Percentiles rank a stretch among this genome's conserved stretches.
phyloP scores from a whole-genome alignment of 1,140 invertebrate species.

The Wiebesia pumilae region DNA sequence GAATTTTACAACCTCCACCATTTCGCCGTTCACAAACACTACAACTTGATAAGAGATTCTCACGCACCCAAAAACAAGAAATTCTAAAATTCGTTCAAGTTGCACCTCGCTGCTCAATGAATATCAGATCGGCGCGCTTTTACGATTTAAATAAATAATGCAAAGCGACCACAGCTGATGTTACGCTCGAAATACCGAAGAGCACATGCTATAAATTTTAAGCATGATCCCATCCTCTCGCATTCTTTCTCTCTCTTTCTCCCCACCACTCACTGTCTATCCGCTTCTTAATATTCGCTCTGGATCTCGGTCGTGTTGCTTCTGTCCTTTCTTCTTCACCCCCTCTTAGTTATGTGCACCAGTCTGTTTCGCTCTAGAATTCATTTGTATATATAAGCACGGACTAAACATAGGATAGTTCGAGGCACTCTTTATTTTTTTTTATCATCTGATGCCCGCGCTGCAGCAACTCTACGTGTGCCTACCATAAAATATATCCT shows the following conservation, averaged over 20 bases:
- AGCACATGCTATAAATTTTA: conserved; percentile 51
- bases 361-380: conserved; percentile 22
- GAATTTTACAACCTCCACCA: not conserved
- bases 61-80: not conserved
- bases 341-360: not conserved
- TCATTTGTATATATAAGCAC: conserved; percentile 6
- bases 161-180: not conserved
- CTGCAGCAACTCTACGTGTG: no score
- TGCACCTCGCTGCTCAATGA: not conserved
- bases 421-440: no score
- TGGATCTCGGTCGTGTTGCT: not conserved
- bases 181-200: conserved; percentile 29
- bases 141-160: conserved; percentile 29
- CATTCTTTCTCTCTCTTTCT: not conserved
- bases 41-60: no score
- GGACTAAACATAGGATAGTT: no score
- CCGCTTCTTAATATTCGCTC: not conserved
- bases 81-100: not conserved
- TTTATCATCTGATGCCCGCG: no score
- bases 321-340: not conserved
- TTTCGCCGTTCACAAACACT: no score
- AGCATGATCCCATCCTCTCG: conserved; percentile 2
- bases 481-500: no score
- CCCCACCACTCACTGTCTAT: not conserved
- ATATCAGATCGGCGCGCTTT: conserved; percentile 9